Evolutionary conservation across 2,888 invertebrate genomes (phyloP), one percentile per base, ranked within the genome.

Genomic region (Conus canariensis): DNA sequence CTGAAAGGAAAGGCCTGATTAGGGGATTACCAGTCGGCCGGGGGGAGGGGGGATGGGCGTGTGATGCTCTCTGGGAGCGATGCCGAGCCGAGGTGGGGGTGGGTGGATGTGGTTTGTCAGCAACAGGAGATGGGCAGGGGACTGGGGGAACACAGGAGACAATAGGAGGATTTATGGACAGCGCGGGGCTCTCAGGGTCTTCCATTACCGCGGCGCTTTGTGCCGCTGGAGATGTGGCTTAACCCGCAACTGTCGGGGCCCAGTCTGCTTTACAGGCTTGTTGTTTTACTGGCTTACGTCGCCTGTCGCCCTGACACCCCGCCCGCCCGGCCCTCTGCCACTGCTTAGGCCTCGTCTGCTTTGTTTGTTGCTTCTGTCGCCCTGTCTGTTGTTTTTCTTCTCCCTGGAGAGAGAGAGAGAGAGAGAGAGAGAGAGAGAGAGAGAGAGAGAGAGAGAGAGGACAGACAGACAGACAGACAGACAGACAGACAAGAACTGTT

Each of bases 1-100:
- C 86, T 67, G 86, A 86, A 45, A 86, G 67, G 86, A 86, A 64
- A 45, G 19, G 14, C 3, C 64, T 86, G 67, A 86, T 86, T 86
- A 86, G 8, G 30, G 86, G 86, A 86, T 86, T 86, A 86, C 12
- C 25, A 30, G 30, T 22, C 45, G 77, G 30, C 6, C 30, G 25
- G 82, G 60, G 85, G 30, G 25, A 9, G 45, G 56, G 58, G 87
- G 67, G 45, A 30, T 82, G 22, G 82, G 82, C 56, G 19, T 64
- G 80, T 14, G 80, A 80, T 45, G 14, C 30, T 12, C 45, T 45
- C 85, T 60, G 58, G 19, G 22, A 22, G 85, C 22, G 59, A 14
- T 58, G 85, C 45, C 85, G 59, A 60, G 60, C 85, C n/a, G 25
- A 30, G 77, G 77, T 25, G 25, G 25, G 25, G 77, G 77, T 25